Evolutionary conservation across 2,797 vertebrate species (phyloP).

Genomic region (Cetoscarus ocellatus): DNA sequence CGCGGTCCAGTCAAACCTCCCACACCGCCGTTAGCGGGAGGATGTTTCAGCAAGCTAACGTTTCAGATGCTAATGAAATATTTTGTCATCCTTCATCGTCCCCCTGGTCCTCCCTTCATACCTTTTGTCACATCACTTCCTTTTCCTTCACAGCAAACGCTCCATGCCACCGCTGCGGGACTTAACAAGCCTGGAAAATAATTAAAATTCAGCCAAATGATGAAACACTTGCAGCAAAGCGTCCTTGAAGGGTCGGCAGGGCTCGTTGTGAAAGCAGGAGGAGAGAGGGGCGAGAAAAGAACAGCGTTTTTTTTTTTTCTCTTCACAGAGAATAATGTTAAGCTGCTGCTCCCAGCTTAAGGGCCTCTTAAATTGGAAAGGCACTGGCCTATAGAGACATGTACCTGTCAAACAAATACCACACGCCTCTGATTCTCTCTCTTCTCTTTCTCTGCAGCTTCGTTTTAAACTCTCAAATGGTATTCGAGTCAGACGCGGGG

Average conservation of each 20-base stretch:
- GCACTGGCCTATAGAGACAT: constrained; percentile 79
- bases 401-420: constrained; percentile 82
- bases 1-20: constrained; percentile 11
- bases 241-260: constrained; percentile 78
- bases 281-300: constrained; percentile 22
- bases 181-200: constrained; percentile 75
- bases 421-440: constrained; percentile 66
- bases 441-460: constrained; percentile 47
- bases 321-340: constrained; percentile 75
- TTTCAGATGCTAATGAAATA: constrained; percentile 77
- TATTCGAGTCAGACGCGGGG: constrained; percentile 52
- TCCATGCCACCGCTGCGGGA: constrained; percentile 48
- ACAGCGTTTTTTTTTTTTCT: constrained; percentile 31
- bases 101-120: constrained; percentile 57
- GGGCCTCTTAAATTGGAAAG: constrained; percentile 80
- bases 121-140: constrained; percentile 68
- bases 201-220: constrained; percentile 81
- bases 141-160: constrained; percentile 56
- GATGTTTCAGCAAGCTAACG: constrained; percentile 58
- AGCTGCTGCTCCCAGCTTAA: constrained; percentile 77
- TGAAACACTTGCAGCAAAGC: constrained; percentile 80
- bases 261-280: constrained; percentile 55
- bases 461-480: constrained; percentile 64
- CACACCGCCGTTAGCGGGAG: not conserved
- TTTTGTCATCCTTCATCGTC: constrained; percentile 63